Conservation (phyloP, 1,140 invertebrate species). For the Rhyacophila brunnea region DNA sequence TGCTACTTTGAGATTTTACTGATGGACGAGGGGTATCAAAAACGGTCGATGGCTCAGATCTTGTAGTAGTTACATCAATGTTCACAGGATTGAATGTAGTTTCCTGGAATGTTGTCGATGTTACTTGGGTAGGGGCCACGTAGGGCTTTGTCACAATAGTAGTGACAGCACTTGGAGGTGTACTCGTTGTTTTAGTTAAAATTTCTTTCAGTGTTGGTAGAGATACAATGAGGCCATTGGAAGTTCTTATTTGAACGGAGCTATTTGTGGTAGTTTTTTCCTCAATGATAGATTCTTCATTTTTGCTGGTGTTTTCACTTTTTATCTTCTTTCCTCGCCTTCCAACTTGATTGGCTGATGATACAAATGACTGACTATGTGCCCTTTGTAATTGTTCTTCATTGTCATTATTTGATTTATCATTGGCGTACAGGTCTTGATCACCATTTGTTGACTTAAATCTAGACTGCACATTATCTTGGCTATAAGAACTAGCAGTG, state of each 20-base stretch:
- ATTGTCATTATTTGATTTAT: conserved; percentile 41
- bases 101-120: conserved; percentile 17
- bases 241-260: conserved; percentile 22
- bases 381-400: conserved; percentile 54
- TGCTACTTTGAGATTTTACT: conserved; percentile 20
- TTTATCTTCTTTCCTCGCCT: conserved; percentile 49
- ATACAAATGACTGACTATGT: conserved; percentile 51
- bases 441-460: conserved; percentile 15
- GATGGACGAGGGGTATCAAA: conserved; percentile 14
- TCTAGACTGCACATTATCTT: conserved; percentile 9
- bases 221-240: conserved; percentile 22
- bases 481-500: conserved; percentile 37
- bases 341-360: conserved; percentile 44
- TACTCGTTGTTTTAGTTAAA: conserved; percentile 26
- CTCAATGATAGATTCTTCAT: conserved; percentile 39
- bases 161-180: conserved; percentile 4
- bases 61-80: conserved; percentile 12
- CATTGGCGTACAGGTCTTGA: conserved; percentile 36
- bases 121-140: conserved; percentile 22
- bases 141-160: conserved; percentile 4
- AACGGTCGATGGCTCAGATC: conserved; percentile 16
- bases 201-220: conserved; percentile 35
- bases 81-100: conserved; percentile 11
- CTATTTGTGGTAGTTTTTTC: conserved; percentile 41
- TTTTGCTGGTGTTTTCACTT: conserved; percentile 38